These are phyloP conservation scores for Balaeniceps rex DNA, from an alignment of 2,113 vertebrate species.

Conservation along the genomic window DNA sequence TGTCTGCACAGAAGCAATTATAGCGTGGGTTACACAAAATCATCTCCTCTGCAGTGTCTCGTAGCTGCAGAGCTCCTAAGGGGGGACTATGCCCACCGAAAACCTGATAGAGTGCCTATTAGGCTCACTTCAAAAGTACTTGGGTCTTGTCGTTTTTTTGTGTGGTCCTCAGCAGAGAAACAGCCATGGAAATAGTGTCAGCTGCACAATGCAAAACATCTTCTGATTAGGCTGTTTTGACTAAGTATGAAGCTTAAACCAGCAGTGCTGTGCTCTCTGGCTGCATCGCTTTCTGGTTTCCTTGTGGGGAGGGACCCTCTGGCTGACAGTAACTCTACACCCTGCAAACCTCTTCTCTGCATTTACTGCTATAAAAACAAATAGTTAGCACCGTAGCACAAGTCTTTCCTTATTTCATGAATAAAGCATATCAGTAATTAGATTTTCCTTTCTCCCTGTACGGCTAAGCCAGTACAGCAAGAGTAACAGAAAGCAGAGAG, in stretches of 20 bases:
- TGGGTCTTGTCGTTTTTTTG: background rate
- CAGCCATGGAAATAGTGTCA: background rate
- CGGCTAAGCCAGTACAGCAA: background rate
- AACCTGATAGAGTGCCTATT: too few relatives aligned
- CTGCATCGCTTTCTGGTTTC: background rate
- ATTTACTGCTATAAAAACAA: background rate
- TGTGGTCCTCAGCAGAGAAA: background rate
- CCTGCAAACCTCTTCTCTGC: background rate
- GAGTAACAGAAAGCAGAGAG: background rate
- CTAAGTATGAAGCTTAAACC: background rate
- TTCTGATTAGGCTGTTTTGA: background rate
- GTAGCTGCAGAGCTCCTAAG: background rate
- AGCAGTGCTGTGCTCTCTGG: background rate
- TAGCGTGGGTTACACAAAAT: background rate
- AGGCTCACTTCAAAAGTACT: background rate
- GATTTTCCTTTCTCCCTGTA: background rate
- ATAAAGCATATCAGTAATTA: background rate
- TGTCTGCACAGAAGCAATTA: background rate
- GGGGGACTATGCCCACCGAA: background rate
- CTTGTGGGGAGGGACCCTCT: background rate
- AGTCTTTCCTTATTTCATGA: background rate
- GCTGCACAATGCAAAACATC: background rate
- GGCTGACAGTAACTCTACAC: background rate
- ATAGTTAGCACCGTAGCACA: background rate
- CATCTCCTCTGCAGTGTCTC: background rate